A percentile compares a stretch with the other conserved stretches of the same genome.
Evolutionary conservation across 2,113 vertebrate species (phyloP).

Genomic region (Loxodonta africana): DNA sequence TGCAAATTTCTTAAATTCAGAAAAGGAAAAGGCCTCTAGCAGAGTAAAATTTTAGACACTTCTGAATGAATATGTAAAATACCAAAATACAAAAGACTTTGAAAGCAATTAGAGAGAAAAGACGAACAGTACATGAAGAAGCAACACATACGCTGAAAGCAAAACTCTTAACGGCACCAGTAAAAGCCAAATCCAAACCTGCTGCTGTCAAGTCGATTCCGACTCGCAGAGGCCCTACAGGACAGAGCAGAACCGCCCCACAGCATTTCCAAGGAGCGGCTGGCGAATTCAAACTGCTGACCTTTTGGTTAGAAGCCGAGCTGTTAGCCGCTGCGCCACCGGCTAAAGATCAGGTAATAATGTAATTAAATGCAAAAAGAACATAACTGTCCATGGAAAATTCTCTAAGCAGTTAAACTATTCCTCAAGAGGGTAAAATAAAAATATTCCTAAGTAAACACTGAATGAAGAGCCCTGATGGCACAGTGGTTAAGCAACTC

Average conservation of each 20-base stretch:
- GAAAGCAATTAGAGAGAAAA: background rate
- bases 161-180: background rate
- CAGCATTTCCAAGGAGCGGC: too few species aligned
- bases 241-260: too few species aligned
- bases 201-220: too few species aligned
- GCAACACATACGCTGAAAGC: background rate
- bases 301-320: too few species aligned
- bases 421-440: background rate
- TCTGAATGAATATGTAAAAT: background rate
- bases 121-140: background rate
- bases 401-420: background rate
- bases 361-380: background rate
- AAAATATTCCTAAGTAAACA: background rate
- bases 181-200: background rate
- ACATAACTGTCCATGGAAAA: background rate
- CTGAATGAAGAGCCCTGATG: too few species aligned
- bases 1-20: background rate
- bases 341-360: background rate
- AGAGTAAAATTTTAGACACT: background rate
- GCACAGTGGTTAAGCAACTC: too few species aligned
- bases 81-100: background rate
- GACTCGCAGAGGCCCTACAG: too few species aligned
- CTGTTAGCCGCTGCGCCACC: too few species aligned
- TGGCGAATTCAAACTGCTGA: too few species aligned
- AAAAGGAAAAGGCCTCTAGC: background rate